phyloP scores from a whole-genome alignment of 1,140 invertebrate genomes.

The Phortica variegata region DNA sequence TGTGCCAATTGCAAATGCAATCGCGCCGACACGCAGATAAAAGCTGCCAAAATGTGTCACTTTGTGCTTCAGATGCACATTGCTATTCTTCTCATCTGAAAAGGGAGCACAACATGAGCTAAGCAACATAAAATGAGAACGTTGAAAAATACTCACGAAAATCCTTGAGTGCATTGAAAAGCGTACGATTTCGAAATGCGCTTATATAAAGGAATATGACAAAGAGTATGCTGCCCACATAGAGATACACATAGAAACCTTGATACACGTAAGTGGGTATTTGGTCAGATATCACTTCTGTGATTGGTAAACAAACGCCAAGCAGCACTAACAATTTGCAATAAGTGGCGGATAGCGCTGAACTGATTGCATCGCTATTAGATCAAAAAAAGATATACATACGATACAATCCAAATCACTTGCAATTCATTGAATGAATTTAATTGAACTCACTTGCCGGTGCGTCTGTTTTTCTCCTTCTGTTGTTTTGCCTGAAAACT shows the following conservation, averaged over 20 bases:
- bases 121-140: too few relatives aligned
- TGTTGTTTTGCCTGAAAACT: slow-evolving; percentile 43
- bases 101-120: not conserved
- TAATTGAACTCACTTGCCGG: slow-evolving; percentile 55
- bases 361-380: slow-evolving; percentile 57
- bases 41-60: slow-evolving; percentile 76
- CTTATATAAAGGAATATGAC: slow-evolving; percentile 74
- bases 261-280: slow-evolving; percentile 66
- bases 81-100: slow-evolving; percentile 49
- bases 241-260: slow-evolving; percentile 82
- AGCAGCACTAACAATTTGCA: slow-evolving; percentile 73
- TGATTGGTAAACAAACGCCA: slow-evolving; percentile 68
- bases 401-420: not conserved
- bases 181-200: slow-evolving; percentile 65
- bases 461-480: slow-evolving; percentile 47
- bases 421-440: not conserved
- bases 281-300: slow-evolving; percentile 65
- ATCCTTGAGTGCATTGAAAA: slow-evolving; percentile 58
- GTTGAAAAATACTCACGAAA: slow-evolving; percentile 58
- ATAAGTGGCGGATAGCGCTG: slow-evolving; percentile 70
- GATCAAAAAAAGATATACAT: slow-evolving; percentile 1
- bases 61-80: slow-evolving; percentile 48
- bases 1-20: slow-evolving; percentile 85
- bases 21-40: slow-evolving; percentile 83
- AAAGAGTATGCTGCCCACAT: slow-evolving; percentile 72